These are phyloP conservation scores for Natrix natrix DNA, from an alignment of 2,797 vertebrate species.

Conservation along the genomic window DNA sequence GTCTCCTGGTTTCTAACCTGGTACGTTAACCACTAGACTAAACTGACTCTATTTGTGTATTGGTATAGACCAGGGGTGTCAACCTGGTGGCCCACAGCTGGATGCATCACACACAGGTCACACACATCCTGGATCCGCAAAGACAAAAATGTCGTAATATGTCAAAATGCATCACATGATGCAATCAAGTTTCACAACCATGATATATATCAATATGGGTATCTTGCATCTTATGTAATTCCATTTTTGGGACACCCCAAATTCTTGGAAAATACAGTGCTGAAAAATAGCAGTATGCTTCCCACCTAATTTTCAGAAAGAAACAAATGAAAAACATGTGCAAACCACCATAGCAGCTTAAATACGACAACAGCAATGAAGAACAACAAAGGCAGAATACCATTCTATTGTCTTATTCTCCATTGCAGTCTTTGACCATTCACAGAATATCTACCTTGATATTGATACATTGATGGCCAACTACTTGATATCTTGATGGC, in stretches of 20 bases:
- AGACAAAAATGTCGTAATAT: too few relatives aligned
- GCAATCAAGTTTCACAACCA: too few relatives aligned
- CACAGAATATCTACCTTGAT: too few relatives aligned
- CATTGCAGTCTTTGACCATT: not conserved
- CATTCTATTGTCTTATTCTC: not conserved
- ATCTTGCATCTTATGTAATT: not conserved
- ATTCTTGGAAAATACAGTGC: not conserved
- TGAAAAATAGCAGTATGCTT: not conserved
- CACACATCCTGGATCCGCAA: fast-evolving
- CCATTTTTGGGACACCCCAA: not conserved
- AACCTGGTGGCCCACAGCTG: too few relatives aligned
- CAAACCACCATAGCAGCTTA: not conserved
- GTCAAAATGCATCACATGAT: too few relatives aligned
- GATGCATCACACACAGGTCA: too few relatives aligned
- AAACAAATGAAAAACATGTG: not conserved
- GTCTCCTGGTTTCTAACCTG: not conserved
- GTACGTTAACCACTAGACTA: too few relatives aligned
- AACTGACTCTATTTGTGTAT: not conserved
- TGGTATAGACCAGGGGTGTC: too few relatives aligned
- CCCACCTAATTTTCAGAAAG: not conserved
- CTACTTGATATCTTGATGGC: too few relatives aligned
- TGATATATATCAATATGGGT: not conserved
- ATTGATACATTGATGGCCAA: too few relatives aligned
- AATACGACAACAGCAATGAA: not conserved
- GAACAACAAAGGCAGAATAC: not conserved